Evolutionary conservation across 2,113 vertebrate species (phyloP).

Genomic region (Motacilla alba): DNA sequence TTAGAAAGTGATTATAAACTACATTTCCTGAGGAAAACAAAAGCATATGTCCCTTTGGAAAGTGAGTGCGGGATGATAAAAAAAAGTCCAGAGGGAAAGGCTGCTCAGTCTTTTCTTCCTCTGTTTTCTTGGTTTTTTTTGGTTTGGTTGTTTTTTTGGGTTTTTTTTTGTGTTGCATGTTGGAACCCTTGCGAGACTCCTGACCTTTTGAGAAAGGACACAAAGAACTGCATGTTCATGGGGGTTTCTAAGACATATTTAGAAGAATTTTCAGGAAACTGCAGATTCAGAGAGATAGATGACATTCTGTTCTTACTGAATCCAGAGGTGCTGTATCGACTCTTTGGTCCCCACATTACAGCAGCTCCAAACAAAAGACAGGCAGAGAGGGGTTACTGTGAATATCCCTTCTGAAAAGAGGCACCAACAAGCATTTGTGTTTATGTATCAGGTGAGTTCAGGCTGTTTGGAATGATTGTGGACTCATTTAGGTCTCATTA

Average conservation of each 20-base stretch:
- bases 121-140: neutral
- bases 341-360: neutral
- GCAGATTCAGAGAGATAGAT: neutral
- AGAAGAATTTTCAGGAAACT: neutral
- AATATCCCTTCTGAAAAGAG: neutral
- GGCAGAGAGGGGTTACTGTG: rapidly evolving
- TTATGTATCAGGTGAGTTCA: neutral
- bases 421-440: neutral
- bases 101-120: neutral
- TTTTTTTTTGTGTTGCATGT: neutral
- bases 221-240: neutral
- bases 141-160: too few species aligned
- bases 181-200: neutral
- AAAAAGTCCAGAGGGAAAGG: neutral
- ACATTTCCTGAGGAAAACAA: neutral
- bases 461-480: neutral
- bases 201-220: neutral
- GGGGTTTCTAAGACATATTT: neutral
- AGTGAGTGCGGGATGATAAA: neutral
- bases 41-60: neutral
- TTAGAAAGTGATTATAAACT: neutral
- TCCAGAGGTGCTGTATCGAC: rapidly evolving
- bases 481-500: neutral
- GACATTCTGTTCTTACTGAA: neutral
- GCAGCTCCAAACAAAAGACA: neutral